Evolutionary conservation across 2,113 vertebrate species (phyloP).

Genomic region (Tamias sibiricus): DNA sequence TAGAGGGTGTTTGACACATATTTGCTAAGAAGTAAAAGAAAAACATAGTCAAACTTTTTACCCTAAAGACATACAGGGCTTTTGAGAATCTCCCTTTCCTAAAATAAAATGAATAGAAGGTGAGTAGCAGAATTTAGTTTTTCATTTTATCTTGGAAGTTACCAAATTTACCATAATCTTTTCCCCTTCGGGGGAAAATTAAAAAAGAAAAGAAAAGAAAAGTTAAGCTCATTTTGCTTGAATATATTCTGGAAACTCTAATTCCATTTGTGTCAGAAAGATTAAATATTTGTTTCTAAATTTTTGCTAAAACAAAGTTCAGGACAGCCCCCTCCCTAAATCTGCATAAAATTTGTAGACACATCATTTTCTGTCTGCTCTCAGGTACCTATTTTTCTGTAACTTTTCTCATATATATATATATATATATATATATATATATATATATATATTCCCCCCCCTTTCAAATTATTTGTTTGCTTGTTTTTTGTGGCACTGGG

Average conservation of each 20-base stretch:
- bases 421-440: too few species aligned
- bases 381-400: background rate
- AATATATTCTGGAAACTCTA: background rate
- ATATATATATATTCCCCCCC: too few species aligned
- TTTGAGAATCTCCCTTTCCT: background rate
- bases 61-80: background rate
- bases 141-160: background rate
- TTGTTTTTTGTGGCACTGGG: background rate
- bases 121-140: background rate
- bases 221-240: background rate
- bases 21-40: background rate
- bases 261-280: background rate
- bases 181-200: background rate
- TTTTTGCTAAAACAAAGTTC: background rate
- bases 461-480: background rate
- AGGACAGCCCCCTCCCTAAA: background rate
- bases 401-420: background rate
- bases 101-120: background rate
- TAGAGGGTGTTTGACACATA: background rate
- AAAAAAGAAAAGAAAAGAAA: too few species aligned
- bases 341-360: background rate
- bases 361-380: background rate
- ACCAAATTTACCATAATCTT: background rate
- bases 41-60: background rate
- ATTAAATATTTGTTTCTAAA: background rate